phyloP scores from a whole-genome alignment of 2,888 invertebrate species.

The Drosophila prolongata region DNA sequence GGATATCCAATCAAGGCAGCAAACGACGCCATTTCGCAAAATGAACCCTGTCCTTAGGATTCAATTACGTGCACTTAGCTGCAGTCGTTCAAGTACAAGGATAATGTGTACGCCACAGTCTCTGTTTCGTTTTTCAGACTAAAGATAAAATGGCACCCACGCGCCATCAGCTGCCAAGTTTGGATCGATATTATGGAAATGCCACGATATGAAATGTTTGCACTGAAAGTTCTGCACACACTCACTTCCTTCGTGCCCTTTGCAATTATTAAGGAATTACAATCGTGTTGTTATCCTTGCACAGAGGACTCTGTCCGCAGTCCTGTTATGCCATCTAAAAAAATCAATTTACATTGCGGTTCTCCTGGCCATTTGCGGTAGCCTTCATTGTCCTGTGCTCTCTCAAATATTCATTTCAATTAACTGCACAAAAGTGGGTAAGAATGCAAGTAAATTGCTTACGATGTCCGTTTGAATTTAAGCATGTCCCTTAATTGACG shows the following conservation, averaged over 20 bases:
- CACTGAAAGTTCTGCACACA: constrained; percentile 29
- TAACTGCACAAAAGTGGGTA: constrained; percentile 40
- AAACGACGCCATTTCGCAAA: constrained; percentile 26
- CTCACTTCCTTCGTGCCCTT: constrained; percentile 49
- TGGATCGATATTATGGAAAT: constrained; percentile 76
- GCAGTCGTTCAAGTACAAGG: constrained; percentile 75
- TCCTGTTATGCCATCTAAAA: constrained; percentile 26
- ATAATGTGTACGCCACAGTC: constrained; percentile 55
- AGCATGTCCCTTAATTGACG: constrained; percentile 4
- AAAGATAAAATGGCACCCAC: constrained; percentile 33
- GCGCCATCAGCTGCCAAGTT: constrained; percentile 22
- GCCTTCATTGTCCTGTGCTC: constrained; percentile 12
- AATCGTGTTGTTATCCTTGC: constrained; percentile 57
- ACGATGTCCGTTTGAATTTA: constrained; percentile 16
- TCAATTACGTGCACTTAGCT: constrained; percentile 70
- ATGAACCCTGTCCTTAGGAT: constrained; percentile 54
- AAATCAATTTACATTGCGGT: constrained; percentile 60
- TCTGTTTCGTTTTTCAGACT: constrained; percentile 15
- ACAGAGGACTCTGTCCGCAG: constrained; percentile 9
- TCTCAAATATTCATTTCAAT: constrained; percentile 65
- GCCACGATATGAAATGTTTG: constrained; percentile 72
- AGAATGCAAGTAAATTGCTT: constrained; percentile 10
- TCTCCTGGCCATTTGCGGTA: constrained; percentile 26
- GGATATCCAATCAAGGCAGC: constrained; percentile 39
- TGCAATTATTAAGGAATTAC: constrained; percentile 66